Percentiles rank a stretch among this genome's conserved stretches.
Evolutionary conservation across 2,113 vertebrate species (phyloP).

Genomic region (Atlantisia rogersi): DNA sequence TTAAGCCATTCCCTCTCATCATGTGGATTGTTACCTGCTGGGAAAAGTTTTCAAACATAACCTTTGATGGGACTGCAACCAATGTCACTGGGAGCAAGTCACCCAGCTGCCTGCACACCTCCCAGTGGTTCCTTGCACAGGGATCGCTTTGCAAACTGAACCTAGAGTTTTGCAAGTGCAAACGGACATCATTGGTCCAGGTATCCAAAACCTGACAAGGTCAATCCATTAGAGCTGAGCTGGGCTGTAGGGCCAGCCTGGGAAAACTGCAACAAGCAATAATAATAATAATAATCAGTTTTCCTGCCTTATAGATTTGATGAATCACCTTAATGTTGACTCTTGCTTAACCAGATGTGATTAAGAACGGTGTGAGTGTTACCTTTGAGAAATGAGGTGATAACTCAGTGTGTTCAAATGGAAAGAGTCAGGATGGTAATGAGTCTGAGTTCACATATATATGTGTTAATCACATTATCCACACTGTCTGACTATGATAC

Average conservation of each 20-base stretch:
- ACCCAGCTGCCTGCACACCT: not conserved
- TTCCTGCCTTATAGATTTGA: not conserved
- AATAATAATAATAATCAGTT: not conserved
- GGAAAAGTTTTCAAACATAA: not conserved
- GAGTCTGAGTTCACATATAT: not conserved
- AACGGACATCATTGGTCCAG: not conserved
- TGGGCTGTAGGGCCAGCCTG: not conserved
- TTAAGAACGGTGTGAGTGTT: not conserved
- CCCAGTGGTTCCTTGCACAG: fast-evolving
- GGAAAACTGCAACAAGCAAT: not conserved
- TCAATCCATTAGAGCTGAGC: not conserved
- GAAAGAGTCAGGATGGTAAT: not conserved
- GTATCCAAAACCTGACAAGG: not conserved
- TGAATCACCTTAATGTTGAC: not conserved
- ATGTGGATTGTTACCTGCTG: not conserved
- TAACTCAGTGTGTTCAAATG: not conserved
- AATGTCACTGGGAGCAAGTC: fast-evolving
- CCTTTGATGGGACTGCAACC: not conserved
- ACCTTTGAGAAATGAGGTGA: conserved; percentile 1
- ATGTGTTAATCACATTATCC: not conserved
- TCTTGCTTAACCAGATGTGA: not conserved
- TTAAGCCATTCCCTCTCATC: too few relatives aligned
- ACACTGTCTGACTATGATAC: not conserved
- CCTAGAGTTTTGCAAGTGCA: not conserved
- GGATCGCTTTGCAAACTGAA: not conserved